A percentile compares a stretch with the other conserved stretches of the same genome.
These are phyloP conservation scores for Megaceryle torquata DNA, from an alignment of 2,113 vertebrate species.

Conservation along the genomic window DNA sequence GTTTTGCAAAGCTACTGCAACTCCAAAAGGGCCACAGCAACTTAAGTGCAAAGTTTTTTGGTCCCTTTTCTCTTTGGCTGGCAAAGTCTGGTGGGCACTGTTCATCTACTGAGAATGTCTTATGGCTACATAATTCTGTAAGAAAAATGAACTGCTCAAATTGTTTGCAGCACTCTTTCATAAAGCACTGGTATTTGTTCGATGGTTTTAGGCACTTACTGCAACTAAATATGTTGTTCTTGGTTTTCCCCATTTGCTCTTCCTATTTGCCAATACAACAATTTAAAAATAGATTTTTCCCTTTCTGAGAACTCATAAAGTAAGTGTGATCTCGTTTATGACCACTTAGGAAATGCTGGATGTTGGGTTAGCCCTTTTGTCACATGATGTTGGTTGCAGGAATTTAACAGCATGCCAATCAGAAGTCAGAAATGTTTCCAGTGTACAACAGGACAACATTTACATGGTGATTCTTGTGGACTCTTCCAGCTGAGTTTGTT, in stretches of 20 bases:
- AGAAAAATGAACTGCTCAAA: slow-evolving; percentile 5
- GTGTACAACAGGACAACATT: neutral
- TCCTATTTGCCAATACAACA: neutral
- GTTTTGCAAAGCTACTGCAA: slow-evolving; percentile 64
- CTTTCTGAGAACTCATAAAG: neutral
- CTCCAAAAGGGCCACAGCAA: neutral
- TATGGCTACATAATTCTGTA: neutral
- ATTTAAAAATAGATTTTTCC: slow-evolving; percentile 2
- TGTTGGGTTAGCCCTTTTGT: neutral
- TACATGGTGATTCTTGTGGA: neutral
- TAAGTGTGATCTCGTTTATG: neutral
- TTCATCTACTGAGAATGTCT: neutral
- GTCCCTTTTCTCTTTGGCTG: neutral
- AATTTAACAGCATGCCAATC: neutral
- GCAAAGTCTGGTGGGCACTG: neutral
- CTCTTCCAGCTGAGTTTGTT: neutral
- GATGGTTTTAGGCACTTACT: neutral
- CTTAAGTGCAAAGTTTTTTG: neutral
- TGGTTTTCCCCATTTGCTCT: neutral
- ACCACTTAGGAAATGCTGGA: neutral
- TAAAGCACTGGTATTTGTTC: neutral
- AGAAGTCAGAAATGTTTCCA: neutral
- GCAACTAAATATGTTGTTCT: neutral
- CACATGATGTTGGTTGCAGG: neutral
- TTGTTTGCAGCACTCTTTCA: neutral